phyloP scores from a whole-genome alignment of 2,888 invertebrate species.

The Oasisia sp. region DNA sequence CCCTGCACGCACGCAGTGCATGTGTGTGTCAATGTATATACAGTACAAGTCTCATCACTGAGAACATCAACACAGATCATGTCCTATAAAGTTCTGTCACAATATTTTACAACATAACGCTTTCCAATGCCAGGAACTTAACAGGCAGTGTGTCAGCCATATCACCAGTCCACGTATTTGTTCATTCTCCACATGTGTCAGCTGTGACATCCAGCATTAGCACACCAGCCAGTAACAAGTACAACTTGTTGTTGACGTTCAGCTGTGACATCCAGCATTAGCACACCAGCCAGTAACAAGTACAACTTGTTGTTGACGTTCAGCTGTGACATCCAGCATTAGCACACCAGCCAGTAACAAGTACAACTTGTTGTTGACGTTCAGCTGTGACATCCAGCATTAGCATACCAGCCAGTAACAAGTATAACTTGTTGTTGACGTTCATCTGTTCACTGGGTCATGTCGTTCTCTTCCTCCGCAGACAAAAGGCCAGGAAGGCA shows the following conservation, averaged over 20 bases:
- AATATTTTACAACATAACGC: background rate
- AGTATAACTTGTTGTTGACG: no score
- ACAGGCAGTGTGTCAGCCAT: background rate
- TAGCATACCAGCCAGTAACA: no score
- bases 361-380: no score
- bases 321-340: no score
- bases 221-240: background rate
- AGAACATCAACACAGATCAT: background rate
- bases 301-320: no score
- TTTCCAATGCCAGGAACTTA: background rate
- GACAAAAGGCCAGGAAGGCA: background rate
- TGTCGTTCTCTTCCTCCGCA: background rate
- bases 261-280: background rate
- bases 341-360: no score
- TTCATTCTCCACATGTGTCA: background rate
- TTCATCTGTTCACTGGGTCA: background rate
- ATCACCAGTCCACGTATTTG: background rate
- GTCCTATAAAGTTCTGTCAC: background rate
- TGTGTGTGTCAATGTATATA: no score
- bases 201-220: background rate
- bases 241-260: background rate
- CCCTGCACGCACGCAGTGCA: background rate
- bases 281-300: no score
- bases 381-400: no score
- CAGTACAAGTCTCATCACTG: background rate